Conservation (phyloP, 2,888 invertebrate genomes). For the Heliconius ismenius region DNA sequence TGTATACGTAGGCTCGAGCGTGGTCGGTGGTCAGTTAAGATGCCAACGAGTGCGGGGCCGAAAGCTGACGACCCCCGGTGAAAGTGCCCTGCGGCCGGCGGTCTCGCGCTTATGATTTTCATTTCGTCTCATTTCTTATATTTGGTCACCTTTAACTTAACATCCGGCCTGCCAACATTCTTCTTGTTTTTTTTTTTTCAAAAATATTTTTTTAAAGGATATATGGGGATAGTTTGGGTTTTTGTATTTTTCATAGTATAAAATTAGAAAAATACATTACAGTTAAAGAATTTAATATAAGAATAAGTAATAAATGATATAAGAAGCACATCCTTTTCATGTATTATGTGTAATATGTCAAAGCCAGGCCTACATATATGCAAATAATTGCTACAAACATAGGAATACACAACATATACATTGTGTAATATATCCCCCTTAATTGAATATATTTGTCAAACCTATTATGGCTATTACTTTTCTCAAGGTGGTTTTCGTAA, state of each 20-base stretch:
- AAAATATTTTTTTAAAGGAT: neutral
- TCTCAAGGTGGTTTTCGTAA: slow-evolving; percentile 76
- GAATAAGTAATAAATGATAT: neutral
- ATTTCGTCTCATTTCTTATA: slow-evolving; percentile 48
- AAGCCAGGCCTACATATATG: slow-evolving; percentile 45
- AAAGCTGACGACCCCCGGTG: slow-evolving; percentile 73
- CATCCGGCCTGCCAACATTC: slow-evolving; percentile 2
- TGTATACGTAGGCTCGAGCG: slow-evolving; percentile 44
- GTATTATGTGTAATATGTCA: neutral
- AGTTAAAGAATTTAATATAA: too few species aligned
- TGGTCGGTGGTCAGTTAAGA: slow-evolving; percentile 55
- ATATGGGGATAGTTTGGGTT: too few species aligned
- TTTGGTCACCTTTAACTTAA: slow-evolving; percentile 21
- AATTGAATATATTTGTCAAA: slow-evolving; percentile 73
- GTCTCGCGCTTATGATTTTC: slow-evolving; percentile 46
- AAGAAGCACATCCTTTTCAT: neutral
- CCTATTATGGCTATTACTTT: slow-evolving; percentile 68
- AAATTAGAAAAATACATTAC: too few species aligned
- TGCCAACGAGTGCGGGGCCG: slow-evolving; percentile 55
- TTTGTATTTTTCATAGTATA: too few species aligned
- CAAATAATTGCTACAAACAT: slow-evolving; percentile 48
- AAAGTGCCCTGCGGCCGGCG: slow-evolving; percentile 69
- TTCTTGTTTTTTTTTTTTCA: too few species aligned
- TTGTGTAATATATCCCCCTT: slow-evolving; percentile 67
- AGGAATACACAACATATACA: slow-evolving; percentile 55